phyloP scores from a whole-genome alignment of 2,888 invertebrate species.

The Macrophya annulata region DNA sequence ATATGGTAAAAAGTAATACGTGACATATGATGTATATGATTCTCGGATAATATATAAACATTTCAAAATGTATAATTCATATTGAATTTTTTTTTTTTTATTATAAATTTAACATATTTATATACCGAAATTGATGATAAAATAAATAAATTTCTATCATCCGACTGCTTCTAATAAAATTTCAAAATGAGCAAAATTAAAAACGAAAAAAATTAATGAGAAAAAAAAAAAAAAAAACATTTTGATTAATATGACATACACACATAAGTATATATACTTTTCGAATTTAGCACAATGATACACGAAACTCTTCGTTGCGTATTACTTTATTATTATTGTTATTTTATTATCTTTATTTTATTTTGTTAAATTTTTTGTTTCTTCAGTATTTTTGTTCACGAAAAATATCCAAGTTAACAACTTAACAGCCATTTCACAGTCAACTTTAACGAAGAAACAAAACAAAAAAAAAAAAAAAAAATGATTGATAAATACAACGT shows the following conservation, averaged over 20 bases:
- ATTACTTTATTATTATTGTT: slow-evolving; percentile 26
- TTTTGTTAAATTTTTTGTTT: no score
- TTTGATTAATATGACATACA: no score
- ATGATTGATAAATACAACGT: not conserved
- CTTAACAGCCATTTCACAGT: slow-evolving; percentile 34
- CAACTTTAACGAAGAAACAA: not conserved
- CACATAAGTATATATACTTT: not conserved
- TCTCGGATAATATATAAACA: not conserved
- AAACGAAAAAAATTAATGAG: no score
- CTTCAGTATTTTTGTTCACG: slow-evolving; percentile 5
- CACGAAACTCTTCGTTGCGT: not conserved
- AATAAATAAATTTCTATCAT: not conserved
- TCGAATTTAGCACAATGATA: slow-evolving; percentile 24
- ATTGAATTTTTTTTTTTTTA: not conserved
- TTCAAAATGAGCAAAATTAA: not conserved
- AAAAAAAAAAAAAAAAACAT: no score
- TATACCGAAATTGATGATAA: not conserved
- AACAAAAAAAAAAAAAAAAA: not conserved
- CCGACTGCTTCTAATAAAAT: not conserved
- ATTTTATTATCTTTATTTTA: not conserved
- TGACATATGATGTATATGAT: not conserved
- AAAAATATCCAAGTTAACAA: slow-evolving; percentile 9
- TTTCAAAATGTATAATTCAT: not conserved
- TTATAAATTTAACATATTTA: not conserved
- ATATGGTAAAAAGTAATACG: slow-evolving; percentile 41